Evolutionary conservation across 2,888 invertebrate species (phyloP).

Genomic region (Sinodicranocentrus sp.): DNA sequence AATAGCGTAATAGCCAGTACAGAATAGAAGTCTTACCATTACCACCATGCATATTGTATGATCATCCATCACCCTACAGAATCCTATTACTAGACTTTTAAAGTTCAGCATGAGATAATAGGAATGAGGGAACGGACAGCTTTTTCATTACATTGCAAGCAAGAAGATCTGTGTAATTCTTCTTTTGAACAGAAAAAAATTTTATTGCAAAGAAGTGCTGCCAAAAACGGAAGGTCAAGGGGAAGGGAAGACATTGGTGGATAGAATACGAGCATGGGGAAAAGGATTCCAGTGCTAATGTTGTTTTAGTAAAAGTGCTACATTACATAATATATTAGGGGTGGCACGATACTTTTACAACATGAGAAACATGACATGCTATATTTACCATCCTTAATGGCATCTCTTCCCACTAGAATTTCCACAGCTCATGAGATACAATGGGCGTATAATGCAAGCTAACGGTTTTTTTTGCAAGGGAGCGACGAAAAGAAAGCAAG

Average conservation of each 20-base stretch:
- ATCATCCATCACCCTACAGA: constrained; percentile 24
- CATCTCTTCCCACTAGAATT: constrained; percentile 62
- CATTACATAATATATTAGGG: constrained; percentile 57
- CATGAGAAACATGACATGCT: constrained; percentile 56
- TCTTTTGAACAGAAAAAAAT: constrained; percentile 1
- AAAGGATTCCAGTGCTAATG: background rate
- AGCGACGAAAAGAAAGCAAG: constrained; percentile 2
- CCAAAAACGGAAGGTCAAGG: constrained; percentile 67
- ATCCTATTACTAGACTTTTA: constrained; percentile 36
- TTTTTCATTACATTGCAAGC: background rate
- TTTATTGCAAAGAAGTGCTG: constrained; percentile 38
- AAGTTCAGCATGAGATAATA: too few relatives aligned
- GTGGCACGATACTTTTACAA: constrained; percentile 31
- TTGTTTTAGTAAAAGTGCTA: constrained; percentile 50
- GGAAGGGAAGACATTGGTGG: constrained; percentile 42
- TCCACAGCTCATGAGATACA: constrained; percentile 59
- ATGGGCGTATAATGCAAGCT: constrained; percentile 58
- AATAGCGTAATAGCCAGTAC: too few relatives aligned
- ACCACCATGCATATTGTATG: too few relatives aligned
- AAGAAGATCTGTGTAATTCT: background rate
- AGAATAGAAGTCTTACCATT: too few relatives aligned
- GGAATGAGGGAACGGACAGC: constrained; percentile 9
- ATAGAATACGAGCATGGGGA: constrained; percentile 15
- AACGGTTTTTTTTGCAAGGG: background rate
- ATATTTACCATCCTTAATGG: constrained; percentile 57